Evolutionary conservation across 2,113 vertebrate genomes (phyloP).

Genomic region (Malurus cyaneus): DNA sequence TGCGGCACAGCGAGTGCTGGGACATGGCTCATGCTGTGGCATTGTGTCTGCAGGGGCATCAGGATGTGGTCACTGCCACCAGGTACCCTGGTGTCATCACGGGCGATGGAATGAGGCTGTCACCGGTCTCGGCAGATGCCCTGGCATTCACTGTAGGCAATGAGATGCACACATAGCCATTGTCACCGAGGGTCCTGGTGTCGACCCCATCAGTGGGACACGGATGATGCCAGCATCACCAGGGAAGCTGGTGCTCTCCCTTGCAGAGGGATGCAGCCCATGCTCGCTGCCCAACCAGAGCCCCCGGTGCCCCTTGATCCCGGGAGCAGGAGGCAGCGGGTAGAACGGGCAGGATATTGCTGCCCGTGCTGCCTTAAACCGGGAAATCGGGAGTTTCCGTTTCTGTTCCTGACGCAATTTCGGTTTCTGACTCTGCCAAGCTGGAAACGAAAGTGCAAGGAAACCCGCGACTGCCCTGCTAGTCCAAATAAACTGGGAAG

Average conservation of each 20-base stretch:
- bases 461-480: rapidly evolving
- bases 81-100: neutral
- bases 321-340: neutral
- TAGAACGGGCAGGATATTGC: rapidly evolving
- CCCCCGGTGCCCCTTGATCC: neutral
- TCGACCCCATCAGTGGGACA: neutral
- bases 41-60: too few relatives aligned
- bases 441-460: conserved; percentile 18
- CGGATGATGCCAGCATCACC: neutral
- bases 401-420: neutral
- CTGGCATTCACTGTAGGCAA: neutral
- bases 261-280: neutral
- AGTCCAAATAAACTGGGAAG: neutral
- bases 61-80: neutral
- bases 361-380: neutral
- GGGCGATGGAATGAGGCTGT: neutral
- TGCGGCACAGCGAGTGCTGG: neutral
- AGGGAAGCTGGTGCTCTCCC: neutral
- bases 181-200: neutral
- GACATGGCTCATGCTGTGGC: neutral
- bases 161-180: neutral
- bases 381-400: neutral
- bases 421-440: neutral
- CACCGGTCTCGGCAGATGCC: neutral
- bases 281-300: too few relatives aligned